Evolutionary conservation across 2,113 vertebrate genomes (phyloP).

Genomic region (Nasalis larvatus): DNA sequence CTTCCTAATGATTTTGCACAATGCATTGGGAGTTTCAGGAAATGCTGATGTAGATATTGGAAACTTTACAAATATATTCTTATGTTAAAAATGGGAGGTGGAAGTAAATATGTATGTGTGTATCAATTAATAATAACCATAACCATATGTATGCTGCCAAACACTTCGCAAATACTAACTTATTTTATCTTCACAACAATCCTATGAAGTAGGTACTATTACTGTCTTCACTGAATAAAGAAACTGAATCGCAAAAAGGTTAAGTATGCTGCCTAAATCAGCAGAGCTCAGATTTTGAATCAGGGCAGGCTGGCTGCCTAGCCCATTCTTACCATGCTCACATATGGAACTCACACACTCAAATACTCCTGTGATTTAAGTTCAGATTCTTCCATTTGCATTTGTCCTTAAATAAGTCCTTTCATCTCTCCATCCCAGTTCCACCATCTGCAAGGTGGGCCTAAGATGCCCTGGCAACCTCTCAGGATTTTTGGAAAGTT

Average conservation of each 20-base stretch:
- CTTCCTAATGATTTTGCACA: background rate
- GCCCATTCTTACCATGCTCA: background rate
- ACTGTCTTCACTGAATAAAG: background rate
- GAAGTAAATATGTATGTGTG: background rate
- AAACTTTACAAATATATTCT: background rate
- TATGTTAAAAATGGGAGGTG: background rate
- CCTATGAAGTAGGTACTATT: background rate
- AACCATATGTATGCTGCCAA: background rate
- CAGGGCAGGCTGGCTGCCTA: background rate
- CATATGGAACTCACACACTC: rapidly evolving
- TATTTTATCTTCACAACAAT: background rate
- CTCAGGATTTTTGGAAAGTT: background rate
- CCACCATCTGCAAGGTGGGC: background rate
- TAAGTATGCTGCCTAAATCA: background rate
- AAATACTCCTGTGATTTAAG: background rate
- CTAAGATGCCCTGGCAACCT: background rate
- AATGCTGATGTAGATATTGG: background rate
- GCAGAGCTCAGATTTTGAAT: background rate
- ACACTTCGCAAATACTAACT: background rate
- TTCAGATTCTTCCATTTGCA: background rate
- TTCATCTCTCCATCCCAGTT: background rate
- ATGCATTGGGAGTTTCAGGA: background rate
- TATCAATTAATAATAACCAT: background rate
- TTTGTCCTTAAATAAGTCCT: background rate
- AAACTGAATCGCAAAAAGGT: background rate